These are phyloP conservation scores for Vireo altiloquus DNA, from an alignment of 2,113 vertebrate species.

Conservation along the genomic window DNA sequence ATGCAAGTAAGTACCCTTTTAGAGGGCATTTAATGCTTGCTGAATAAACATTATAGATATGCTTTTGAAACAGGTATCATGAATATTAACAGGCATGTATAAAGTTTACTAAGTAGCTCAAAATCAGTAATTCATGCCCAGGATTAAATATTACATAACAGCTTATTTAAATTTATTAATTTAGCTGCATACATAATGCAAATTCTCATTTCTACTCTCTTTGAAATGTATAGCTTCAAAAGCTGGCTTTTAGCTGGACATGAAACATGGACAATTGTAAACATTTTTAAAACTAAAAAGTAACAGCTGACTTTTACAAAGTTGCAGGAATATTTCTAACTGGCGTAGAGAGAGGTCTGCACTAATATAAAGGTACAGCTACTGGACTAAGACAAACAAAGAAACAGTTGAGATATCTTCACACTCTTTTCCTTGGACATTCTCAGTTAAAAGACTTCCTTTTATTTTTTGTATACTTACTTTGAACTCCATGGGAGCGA, in stretches of 20 bases:
- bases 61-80: not conserved
- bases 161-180: not conserved
- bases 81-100: not conserved
- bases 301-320: not conserved
- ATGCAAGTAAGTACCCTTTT: not conserved
- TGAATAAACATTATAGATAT: not conserved
- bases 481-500: conserved; percentile 92
- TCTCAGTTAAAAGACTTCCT: not conserved
- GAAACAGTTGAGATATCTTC: not conserved
- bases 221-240: not conserved
- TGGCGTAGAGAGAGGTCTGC: not conserved
- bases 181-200: not conserved
- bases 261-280: not conserved
- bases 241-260: not conserved
- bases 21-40: not conserved
- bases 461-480: conserved; percentile 76
- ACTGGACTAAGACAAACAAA: not conserved
- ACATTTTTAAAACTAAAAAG: not conserved
- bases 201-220: not conserved
- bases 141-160: not conserved
- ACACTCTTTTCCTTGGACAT: not conserved
- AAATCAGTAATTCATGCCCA: not conserved
- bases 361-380: not conserved
- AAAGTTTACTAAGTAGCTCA: not conserved
- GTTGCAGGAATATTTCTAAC: not conserved